Conservation (phyloP, 2,113 vertebrate species). For the Zeus faber region DNA sequence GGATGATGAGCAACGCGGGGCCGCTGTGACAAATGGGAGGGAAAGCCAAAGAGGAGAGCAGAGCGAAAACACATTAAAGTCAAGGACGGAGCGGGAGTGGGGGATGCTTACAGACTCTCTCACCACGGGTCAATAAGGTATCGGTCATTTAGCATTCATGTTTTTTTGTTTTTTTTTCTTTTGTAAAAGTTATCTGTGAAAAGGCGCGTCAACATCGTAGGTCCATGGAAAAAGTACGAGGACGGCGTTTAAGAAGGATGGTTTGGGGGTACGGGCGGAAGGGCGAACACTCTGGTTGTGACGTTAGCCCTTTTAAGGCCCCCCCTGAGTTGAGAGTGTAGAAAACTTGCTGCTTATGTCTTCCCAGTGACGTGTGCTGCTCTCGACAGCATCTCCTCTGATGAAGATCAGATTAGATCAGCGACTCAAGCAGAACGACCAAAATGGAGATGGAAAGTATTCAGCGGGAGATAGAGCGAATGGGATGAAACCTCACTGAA, state of each 20-base stretch:
- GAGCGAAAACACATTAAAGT: conserved; percentile 59
- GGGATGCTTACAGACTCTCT: conserved; percentile 40
- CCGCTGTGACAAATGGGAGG: conserved; percentile 71
- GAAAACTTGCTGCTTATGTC: too few species aligned
- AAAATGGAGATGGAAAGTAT: conserved; percentile 46
- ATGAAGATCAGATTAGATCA: conserved; percentile 28
- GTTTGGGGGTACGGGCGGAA: too few species aligned
- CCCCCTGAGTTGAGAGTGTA: too few species aligned
- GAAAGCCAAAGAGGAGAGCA: conserved; percentile 62
- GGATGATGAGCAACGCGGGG: conserved; percentile 70
- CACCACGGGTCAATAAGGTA: conserved; percentile 44
- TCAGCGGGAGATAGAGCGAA: conserved; percentile 27
- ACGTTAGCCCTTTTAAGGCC: too few species aligned
- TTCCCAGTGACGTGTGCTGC: too few species aligned
- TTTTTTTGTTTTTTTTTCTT: neutral
- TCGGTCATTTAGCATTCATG: conserved; percentile 37
- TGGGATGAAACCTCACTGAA: too few species aligned
- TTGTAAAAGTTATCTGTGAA: conserved; percentile 23
- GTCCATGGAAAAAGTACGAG: too few species aligned
- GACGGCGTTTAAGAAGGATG: too few species aligned
- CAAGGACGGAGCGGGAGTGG: conserved; percentile 54
- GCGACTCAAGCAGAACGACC: conserved; percentile 31
- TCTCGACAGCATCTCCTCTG: conserved; percentile 12
- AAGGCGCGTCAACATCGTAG: too few species aligned
- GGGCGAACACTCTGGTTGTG: too few species aligned